Percentiles rank a stretch among this genome's conserved stretches.
Conservation (phyloP, 2,113 vertebrate species). For the Leptobrachium ailaonicum region DNA sequence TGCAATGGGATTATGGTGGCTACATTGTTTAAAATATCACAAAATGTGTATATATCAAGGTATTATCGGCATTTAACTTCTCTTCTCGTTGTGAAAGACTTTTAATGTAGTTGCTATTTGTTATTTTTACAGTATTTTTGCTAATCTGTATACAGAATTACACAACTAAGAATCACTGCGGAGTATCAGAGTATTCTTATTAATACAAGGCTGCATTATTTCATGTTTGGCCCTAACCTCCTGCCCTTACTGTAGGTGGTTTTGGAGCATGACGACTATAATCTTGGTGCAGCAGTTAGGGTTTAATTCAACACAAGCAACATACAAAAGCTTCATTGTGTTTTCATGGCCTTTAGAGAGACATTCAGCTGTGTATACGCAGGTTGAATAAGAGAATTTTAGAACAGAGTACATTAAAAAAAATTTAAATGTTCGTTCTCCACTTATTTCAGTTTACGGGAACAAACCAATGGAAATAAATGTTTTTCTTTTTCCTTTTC, state of each 20-base stretch:
- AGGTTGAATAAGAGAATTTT: not conserved
- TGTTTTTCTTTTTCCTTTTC: not conserved
- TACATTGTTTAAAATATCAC: no score
- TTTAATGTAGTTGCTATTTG: no score
- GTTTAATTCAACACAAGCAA: not conserved
- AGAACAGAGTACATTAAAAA: not conserved
- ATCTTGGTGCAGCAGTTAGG: not conserved
- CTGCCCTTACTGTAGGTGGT: not conserved
- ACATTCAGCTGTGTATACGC: not conserved
- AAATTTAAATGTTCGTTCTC: not conserved
- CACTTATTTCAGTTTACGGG: not conserved
- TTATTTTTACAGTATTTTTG: no score
- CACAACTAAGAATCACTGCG: no score
- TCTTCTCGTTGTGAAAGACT: no score
- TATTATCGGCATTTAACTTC: no score
- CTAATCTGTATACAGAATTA: no score
- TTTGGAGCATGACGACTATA: not conserved
- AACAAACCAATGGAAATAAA: not conserved
- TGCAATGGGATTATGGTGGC: no score
- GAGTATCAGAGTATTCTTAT: no score
- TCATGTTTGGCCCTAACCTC: not conserved
- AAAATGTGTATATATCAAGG: no score
- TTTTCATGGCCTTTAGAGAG: slow-evolving; percentile 3
- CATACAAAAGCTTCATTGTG: slow-evolving; percentile 17
- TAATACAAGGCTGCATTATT: no score